Percentiles rank a stretch among this genome's conserved stretches.
Conservation (phyloP, 2,888 invertebrate species). For the Dicyrtomina minuta region DNA sequence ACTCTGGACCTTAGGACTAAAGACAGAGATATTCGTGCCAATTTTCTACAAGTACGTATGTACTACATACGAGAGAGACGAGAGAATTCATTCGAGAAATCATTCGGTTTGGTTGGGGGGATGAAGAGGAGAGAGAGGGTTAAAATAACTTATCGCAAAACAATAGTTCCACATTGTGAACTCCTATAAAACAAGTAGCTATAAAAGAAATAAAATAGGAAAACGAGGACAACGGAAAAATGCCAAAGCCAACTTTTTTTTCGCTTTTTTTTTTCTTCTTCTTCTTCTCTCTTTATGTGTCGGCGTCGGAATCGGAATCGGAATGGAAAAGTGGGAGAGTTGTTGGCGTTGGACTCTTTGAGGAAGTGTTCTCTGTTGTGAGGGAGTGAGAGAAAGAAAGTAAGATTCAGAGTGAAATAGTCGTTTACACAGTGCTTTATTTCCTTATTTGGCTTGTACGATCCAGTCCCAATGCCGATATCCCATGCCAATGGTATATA, state of each 20-base stretch:
- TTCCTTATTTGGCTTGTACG: constrained; percentile 33
- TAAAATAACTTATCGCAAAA: constrained; percentile 19
- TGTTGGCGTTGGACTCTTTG: too few species aligned
- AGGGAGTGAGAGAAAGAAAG: too few species aligned
- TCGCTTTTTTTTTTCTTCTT: constrained; percentile 1
- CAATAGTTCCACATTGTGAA: constrained; percentile 25
- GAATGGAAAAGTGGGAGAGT: too few species aligned
- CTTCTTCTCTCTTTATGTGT: neutral
- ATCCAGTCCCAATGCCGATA: neutral
- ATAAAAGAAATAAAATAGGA: constrained; percentile 2
- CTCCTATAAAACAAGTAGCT: neutral
- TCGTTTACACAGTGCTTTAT: constrained; percentile 35
- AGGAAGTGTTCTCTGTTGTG: too few species aligned
- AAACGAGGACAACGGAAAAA: constrained; percentile 7
- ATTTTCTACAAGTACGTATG: too few species aligned
- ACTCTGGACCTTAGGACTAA: too few species aligned
- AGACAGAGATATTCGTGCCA: too few species aligned
- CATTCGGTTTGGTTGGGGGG: too few species aligned
- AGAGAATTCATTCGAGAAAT: too few species aligned
- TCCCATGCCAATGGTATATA: too few species aligned
- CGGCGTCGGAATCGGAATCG: too few species aligned
- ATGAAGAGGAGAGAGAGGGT: neutral
- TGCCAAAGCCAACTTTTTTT: constrained; percentile 19
- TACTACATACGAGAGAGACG: too few species aligned
- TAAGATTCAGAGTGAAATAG: constrained; percentile 14